Evolutionary conservation across 2,888 invertebrate genomes (phyloP).

Genomic region (Napeogenes sylphis): DNA sequence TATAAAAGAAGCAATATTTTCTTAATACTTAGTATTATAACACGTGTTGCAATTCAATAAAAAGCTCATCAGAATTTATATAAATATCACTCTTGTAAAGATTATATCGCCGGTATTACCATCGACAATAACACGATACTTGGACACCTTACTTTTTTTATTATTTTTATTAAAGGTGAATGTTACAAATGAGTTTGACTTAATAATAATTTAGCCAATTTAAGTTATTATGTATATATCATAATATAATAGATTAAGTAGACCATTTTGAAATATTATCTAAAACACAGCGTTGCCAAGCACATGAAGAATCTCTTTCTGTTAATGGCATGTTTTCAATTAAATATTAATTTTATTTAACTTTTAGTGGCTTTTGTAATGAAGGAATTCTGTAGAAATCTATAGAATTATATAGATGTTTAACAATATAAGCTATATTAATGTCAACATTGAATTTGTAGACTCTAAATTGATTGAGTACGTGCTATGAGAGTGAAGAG

Average conservation of each 20-base stretch:
- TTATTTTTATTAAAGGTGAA: slow-evolving; percentile 51
- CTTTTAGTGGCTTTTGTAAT: slow-evolving; percentile 13
- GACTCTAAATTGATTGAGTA: slow-evolving; percentile 17
- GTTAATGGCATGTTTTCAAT: slow-evolving; percentile 8
- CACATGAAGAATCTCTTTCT: slow-evolving; percentile 28
- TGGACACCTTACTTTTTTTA: not conserved
- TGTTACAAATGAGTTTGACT: slow-evolving; percentile 56
- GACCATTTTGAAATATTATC: slow-evolving; percentile 53
- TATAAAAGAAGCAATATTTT: not conserved
- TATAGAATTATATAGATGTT: slow-evolving; percentile 22
- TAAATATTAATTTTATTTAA: slow-evolving; percentile 14
- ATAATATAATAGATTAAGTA: slow-evolving; percentile 54
- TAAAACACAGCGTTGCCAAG: slow-evolving; percentile 16
- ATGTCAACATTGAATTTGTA: slow-evolving; percentile 22
- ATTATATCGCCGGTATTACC: not conserved
- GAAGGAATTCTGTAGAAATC: slow-evolving; percentile 15
- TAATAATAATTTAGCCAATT: slow-evolving; percentile 57
- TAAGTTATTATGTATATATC: slow-evolving; percentile 63
- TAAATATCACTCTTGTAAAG: too few relatives aligned
- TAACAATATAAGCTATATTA: slow-evolving; percentile 21
- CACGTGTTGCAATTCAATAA: too few relatives aligned
- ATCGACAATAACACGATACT: not conserved
- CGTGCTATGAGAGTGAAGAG: slow-evolving; percentile 5
- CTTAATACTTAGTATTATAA: not conserved
- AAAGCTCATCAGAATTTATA: too few relatives aligned